phyloP scores from a whole-genome alignment of 2,797 vertebrate genomes.

The Diglossa cyanea region DNA sequence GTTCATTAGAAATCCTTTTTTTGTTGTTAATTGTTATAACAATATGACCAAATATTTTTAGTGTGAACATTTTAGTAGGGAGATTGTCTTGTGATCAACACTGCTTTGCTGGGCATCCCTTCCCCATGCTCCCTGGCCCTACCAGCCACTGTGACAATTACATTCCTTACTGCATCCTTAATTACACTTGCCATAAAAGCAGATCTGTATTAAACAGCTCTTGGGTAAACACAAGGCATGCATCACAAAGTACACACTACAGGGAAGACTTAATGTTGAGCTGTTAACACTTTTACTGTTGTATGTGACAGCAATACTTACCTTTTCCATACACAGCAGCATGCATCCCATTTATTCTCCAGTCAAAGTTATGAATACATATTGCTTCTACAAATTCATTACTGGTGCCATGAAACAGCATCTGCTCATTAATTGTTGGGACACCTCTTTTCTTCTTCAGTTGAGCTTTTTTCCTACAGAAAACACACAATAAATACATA shows the following conservation, averaged over 20 bases:
- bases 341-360: slow-evolving; percentile 93
- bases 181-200: background rate
- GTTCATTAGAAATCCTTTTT: background rate
- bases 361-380: slow-evolving; percentile 97
- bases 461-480: slow-evolving; percentile 91
- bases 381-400: slow-evolving; percentile 94
- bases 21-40: background rate
- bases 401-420: slow-evolving; percentile 96
- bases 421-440: slow-evolving; percentile 88
- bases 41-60: background rate
- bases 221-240: background rate
- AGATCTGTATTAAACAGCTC: background rate
- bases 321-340: slow-evolving; percentile 96
- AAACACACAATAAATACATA: slow-evolving; percentile 10
- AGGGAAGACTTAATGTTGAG: background rate
- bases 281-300: background rate
- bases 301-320: slow-evolving; percentile 44
- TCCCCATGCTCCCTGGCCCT: background rate
- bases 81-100: background rate
- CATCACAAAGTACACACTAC: background rate
- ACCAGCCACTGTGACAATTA: background rate
- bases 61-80: background rate
- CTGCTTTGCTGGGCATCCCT: background rate
- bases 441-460: slow-evolving; percentile 90
- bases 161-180: background rate